Evolutionary conservation across 1,140 invertebrate genomes (phyloP).

Genomic region (Tetragnatha versicolor): DNA sequence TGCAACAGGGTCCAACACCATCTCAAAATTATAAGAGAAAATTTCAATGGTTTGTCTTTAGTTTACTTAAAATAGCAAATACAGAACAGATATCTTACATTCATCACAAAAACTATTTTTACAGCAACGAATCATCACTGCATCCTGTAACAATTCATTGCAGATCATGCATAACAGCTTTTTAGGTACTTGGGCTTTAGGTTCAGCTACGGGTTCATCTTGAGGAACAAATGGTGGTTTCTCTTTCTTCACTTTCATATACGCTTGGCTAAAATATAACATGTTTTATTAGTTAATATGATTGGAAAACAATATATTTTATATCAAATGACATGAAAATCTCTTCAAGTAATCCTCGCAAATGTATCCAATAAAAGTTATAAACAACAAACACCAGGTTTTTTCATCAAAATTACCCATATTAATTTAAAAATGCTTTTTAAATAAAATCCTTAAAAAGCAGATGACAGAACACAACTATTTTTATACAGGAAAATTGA

Average conservation of each 20-base stretch:
- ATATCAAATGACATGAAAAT: too few relatives aligned
- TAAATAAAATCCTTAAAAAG: too few relatives aligned
- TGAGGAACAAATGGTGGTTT: conserved; percentile 70
- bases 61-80: too few relatives aligned
- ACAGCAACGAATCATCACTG: conserved; percentile 96
- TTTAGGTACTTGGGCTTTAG: conserved; percentile 79
- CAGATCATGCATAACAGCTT: conserved; percentile 91
- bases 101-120: conserved; percentile 98
- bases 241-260: conserved; percentile 77
- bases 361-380: background rate
- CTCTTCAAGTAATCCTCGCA: background rate
- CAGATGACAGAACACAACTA: too few relatives aligned
- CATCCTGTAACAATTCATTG: conserved; percentile 91
- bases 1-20: too few relatives aligned
- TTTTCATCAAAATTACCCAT: too few relatives aligned
- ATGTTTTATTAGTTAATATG: too few relatives aligned
- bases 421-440: too few relatives aligned
- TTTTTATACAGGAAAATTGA: too few relatives aligned
- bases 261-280: conserved; percentile 77
- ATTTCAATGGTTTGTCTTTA: too few relatives aligned
- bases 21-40: too few relatives aligned
- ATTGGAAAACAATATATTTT: too few relatives aligned
- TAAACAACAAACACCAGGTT: background rate
- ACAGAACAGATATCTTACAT: conserved; percentile 76
- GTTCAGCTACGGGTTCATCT: conserved; percentile 64